Evolutionary conservation across 2,797 vertebrate species (phyloP), one percentile per base, ranked within the genome.

Genomic region (Nyctalus aviator): DNA sequence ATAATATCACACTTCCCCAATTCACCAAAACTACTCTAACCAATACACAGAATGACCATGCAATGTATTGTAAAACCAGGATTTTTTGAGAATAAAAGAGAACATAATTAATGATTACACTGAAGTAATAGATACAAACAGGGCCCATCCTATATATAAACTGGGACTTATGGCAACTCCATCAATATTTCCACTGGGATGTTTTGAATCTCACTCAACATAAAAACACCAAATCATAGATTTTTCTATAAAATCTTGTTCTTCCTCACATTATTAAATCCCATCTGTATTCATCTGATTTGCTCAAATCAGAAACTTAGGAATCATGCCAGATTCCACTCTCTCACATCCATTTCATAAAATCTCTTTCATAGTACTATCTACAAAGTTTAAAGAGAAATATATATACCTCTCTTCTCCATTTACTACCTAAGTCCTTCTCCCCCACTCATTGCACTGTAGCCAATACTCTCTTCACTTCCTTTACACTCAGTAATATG

Each of bases 231-330:
- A 66, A 76, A 75, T 59, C 78, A 62, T 32, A 27, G 32, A 76
- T 32, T 69, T 87, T 69, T 44, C 57, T 84, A 79, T 18, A 84
- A 84, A 55, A 44, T 6, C 59, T 59, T 59, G 27, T 75, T 92
- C 55, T 68, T 89, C n/a, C 20, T 95, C 59, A n/a, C 85, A 44
- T 62, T 92, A 55, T 79, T 92, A 73, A 92, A 83, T 77, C 20
- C 23, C 41, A 79, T 30, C 30, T 72, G 46, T 35, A 62, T 46
- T 27, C 32, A 85, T 44, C 13, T 20, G 32, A 79, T 73, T 84
- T 93, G 17, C 53, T 91, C 55, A 12, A 77, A 77, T 18, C 73
- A 68, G 55, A 88, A 91, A 73, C 9, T 44, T 68, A 25, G 62
- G 18, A 66, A 75, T 53, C 62, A 35, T 77, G 5, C 53, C 30